Base-by-base conservation (phyloP, 1,140 invertebrate species). In the Lepeophtheirus salmonis region DNA sequence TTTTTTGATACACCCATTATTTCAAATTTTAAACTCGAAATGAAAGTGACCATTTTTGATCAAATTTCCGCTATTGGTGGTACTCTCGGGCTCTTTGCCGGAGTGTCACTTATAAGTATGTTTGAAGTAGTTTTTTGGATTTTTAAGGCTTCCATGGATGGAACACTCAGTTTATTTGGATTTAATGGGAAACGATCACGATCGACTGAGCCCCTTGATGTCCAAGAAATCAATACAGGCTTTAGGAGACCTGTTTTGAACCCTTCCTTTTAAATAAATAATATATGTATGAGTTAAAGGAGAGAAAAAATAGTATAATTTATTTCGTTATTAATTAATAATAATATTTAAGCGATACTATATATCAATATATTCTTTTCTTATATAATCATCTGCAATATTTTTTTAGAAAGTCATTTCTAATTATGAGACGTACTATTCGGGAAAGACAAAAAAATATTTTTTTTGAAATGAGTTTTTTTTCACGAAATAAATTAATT, bases 1-100 rank as follows among this genome's bases (percentile, higher is more conserved):
- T 56, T 56, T 17, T 56, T 56, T 25, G 54, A 56, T 25, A 56
- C 54, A 12, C 54, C 54, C 18, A 56, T 56, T 17, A 56, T 56
- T 4, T 18, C 54, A 6, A 41, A 41, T 41, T 41, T 41, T n/a
- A 41, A 41, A 10, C 30, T 56, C 3, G 54, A 56, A 22, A 56
- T 56, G 54, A 56, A 22, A 25, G 22, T 56, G 6, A 56, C 17
- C 54, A 25, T 56, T 6, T 56, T 56, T 56, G 54, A 56, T 22
- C 54, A 56, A 24, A 56, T 56, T 14, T 56, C 54, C 10, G 54
- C 54, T 22, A 25, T 56, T 56, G 54, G 54, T 6, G 54, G 54
- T 14, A 56, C 54, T 23, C 23, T 56, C 6, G 54, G 54, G 12
- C 23, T 56, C 12, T 56, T 56, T 25, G 22, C 54, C n/a, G 54